Evolutionary conservation across 2,797 vertebrate species (phyloP).

Genomic region (Allobates femoralis): DNA sequence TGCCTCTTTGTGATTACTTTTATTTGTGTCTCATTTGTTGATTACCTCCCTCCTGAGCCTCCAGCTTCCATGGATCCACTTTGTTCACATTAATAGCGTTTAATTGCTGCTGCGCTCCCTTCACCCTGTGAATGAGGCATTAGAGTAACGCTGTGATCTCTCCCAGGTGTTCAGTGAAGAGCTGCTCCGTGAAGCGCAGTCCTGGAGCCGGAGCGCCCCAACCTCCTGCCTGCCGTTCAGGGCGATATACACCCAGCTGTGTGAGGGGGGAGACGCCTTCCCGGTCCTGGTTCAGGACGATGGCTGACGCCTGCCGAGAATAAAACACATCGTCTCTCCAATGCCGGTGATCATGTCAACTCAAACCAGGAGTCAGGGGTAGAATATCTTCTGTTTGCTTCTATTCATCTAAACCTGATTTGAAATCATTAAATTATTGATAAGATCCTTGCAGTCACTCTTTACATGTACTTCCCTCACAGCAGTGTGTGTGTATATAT

Average conservation of each 20-base stretch:
- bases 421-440: no score
- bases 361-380: neutral
- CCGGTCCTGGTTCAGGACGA: constrained; percentile 74
- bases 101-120: constrained; percentile 43
- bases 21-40: constrained; percentile 3
- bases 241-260: constrained; percentile 72
- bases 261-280: constrained; percentile 70
- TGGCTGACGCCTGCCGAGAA: neutral
- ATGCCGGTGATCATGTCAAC: neutral
- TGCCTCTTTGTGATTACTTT: neutral
- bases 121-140: constrained; percentile 31
- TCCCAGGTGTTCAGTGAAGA: constrained; percentile 75
- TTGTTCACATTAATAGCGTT: constrained; percentile 28
- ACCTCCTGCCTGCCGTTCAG: constrained; percentile 65
- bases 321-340: neutral
- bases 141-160: constrained; percentile 41
- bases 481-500: no score
- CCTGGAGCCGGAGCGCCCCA: neutral
- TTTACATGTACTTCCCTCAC: no score
- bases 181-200: constrained; percentile 72
- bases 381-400: neutral
- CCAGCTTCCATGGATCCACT: constrained; percentile 22
- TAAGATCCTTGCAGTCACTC: neutral
- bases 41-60: constrained; percentile 11
- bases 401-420: neutral